These are phyloP conservation scores for Hormaphis cornu DNA, from an alignment of 1,140 invertebrate species.

Conservation along the genomic window DNA sequence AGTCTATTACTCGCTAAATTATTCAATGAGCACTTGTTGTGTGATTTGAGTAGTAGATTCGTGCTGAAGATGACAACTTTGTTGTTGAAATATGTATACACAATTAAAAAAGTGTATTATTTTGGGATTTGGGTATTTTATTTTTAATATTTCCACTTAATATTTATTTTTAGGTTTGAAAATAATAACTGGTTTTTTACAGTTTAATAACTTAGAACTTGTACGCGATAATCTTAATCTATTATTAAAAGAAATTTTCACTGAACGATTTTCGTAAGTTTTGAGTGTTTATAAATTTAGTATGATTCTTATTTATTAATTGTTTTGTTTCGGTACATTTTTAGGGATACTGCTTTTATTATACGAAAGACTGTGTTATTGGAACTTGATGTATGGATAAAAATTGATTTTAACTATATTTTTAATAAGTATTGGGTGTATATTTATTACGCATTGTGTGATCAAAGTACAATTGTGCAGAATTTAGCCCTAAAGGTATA, in stretches of 20 bases:
- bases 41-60: too few relatives aligned
- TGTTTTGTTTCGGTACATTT: background rate
- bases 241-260: background rate
- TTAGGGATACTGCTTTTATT: background rate
- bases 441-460: background rate
- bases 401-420: background rate
- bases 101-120: too few relatives aligned
- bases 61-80: too few relatives aligned
- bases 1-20: too few relatives aligned
- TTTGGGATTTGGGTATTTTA: too few relatives aligned
- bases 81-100: too few relatives aligned
- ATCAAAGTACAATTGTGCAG: background rate
- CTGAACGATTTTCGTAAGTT: constrained; percentile 3
- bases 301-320: background rate
- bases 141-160: too few relatives aligned
- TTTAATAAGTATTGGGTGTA: constrained; percentile 1
- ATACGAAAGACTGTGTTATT: background rate
- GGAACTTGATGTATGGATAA: background rate
- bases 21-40: too few relatives aligned
- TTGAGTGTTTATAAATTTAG: background rate
- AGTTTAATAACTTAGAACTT: background rate
- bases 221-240: background rate
- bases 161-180: constrained; percentile 19
- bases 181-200: constrained; percentile 11
- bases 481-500: background rate